Conservation (phyloP, 2,797 vertebrate genomes). For the Falco berigora region DNA sequence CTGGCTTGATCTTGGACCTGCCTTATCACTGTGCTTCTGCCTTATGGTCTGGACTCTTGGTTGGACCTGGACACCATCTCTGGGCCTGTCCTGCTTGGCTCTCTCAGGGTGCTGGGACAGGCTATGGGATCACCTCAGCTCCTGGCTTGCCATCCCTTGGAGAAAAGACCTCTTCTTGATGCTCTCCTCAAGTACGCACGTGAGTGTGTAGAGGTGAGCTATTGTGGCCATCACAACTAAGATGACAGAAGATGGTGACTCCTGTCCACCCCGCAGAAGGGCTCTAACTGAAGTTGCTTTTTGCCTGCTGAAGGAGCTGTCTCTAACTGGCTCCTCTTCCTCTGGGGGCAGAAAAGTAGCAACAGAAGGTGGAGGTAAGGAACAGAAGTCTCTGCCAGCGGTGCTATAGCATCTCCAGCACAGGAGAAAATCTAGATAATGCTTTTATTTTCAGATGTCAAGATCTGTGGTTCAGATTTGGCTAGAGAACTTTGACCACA, state of each 20-base stretch:
- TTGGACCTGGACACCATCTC: not conserved
- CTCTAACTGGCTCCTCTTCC: not conserved
- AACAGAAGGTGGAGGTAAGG: not conserved
- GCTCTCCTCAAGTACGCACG: not conserved
- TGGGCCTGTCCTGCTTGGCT: not conserved
- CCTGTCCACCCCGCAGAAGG: not conserved
- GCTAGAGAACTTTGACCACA: not conserved
- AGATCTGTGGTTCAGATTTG: slow-evolving; percentile 26
- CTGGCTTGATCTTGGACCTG: not conserved
- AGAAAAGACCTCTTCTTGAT: not conserved
- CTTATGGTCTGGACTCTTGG: not conserved
- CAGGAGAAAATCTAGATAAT: slow-evolving; percentile 3
- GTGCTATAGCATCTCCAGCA: not conserved
- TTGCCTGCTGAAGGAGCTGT: not conserved
- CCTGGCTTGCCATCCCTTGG: not conserved
- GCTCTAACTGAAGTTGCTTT: not conserved
- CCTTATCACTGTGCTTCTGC: not conserved
- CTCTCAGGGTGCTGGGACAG: not conserved
- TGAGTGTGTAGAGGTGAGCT: not conserved
- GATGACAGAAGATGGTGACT: not conserved
- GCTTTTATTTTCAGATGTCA: not conserved
- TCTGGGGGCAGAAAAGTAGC: not conserved
- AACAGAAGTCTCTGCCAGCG: not conserved
- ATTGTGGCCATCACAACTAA: not conserved
- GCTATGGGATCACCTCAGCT: not conserved